phyloP scores from a whole-genome alignment of 2,888 invertebrate species.

The Ectemnius cavifrons region DNA sequence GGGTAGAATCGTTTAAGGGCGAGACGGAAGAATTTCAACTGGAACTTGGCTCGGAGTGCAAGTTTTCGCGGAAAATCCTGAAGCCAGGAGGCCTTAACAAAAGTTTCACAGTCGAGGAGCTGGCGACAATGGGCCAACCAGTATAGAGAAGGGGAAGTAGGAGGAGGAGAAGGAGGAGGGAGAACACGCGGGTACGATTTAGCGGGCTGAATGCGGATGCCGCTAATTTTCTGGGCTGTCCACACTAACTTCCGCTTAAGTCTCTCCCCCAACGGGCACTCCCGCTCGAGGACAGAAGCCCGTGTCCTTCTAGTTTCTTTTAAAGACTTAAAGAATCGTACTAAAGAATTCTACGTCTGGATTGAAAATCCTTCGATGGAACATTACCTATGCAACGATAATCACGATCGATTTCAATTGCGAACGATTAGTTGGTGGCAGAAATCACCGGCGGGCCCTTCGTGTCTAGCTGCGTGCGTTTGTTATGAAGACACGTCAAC shows the following conservation, averaged over 20 bases:
- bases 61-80: slow-evolving; percentile 66
- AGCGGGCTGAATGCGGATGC: slow-evolving; percentile 69
- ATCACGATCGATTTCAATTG: too few species aligned
- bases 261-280: slow-evolving; percentile 49
- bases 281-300: slow-evolving; percentile 51
- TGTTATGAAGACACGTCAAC: slow-evolving; percentile 52
- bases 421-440: too few species aligned
- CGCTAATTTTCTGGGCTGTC: slow-evolving; percentile 72
- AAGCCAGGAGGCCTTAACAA: slow-evolving; percentile 64
- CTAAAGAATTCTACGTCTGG: too few species aligned
- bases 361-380: too few species aligned
- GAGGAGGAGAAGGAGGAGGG: slow-evolving; percentile 45
- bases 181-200: slow-evolving; percentile 65
- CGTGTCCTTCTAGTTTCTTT: slow-evolving; percentile 28
- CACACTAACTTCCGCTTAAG: slow-evolving; percentile 68
- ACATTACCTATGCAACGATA: too few species aligned
- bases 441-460: background rate
- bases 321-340: too few species aligned
- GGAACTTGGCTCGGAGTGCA: slow-evolving; percentile 21
- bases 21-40: background rate
- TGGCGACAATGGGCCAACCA: slow-evolving; percentile 65
- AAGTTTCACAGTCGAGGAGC: slow-evolving; percentile 72
- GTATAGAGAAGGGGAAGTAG: background rate
- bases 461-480: background rate
- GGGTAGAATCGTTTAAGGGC: too few species aligned